These are phyloP conservation scores for Heliothis virescens DNA, from an alignment of 1,140 invertebrate genomes.

Conservation along the genomic window DNA sequence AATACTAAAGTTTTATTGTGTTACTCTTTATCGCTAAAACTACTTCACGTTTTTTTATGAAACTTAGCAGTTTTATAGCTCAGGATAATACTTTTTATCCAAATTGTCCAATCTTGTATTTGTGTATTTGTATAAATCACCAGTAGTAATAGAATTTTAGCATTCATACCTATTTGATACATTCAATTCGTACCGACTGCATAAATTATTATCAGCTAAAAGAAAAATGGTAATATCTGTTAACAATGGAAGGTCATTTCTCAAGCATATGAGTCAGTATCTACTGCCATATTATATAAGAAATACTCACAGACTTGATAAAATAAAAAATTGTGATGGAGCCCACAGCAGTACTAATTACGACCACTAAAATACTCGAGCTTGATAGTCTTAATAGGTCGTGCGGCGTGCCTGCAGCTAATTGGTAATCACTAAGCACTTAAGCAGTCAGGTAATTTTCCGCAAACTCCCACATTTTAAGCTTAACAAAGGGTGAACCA, in stretches of 20 bases:
- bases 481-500: conserved; percentile 43
- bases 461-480: conserved; percentile 50
- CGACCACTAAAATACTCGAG: background rate
- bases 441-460: conserved; percentile 32
- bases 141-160: too few relatives aligned
- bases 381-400: conserved; percentile 1
- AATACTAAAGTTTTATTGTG: too few relatives aligned
- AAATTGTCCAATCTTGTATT: too few relatives aligned
- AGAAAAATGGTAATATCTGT: too few relatives aligned
- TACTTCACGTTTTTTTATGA: too few relatives aligned
- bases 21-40: too few relatives aligned
- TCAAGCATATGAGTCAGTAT: background rate
- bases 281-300: background rate
- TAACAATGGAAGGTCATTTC: too few relatives aligned
- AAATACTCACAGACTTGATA: background rate
- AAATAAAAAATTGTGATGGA: background rate
- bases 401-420: conserved; percentile 35
- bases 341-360: background rate
- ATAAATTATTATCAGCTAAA: background rate
- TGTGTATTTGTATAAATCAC: too few relatives aligned
- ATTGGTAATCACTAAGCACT: conserved; percentile 34
- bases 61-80: too few relatives aligned
- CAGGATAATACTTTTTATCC: too few relatives aligned
- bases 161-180: too few relatives aligned
- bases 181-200: background rate